Evolutionary conservation across 1,140 invertebrate species (phyloP), one percentile per base, ranked within the genome.

Genomic region (Dolichoris vasculosae): DNA sequence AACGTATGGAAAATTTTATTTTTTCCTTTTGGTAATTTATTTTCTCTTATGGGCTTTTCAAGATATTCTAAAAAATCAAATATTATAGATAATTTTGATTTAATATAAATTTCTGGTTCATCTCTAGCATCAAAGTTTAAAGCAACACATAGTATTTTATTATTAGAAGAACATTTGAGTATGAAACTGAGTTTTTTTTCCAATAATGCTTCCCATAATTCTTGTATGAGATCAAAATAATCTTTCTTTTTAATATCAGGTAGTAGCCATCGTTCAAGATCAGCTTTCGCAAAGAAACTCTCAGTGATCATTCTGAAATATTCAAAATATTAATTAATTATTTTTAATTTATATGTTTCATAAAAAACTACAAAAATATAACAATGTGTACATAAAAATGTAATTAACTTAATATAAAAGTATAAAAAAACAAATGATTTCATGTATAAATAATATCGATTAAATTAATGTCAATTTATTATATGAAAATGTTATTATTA

Each of bases 231-330:
- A 30, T 95, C 94, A 32, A 91, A 92, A 91, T 97, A 97, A 90
- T 97, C 96, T 3, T 92, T 89, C 11, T 93, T 93, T 43, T 93
- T 91, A 30, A 96, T 95, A 46, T 95, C 94, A 23, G 95, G 95
- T 82, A 95, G 95, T 17, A 97, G 88, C 94, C 95, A 97, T 90
- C 95, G 95, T 90, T 97, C 97, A 86, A 98, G 90, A 89, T 98
- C 97, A 0, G 96, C 97, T 92, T 97, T 97, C 87, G 95, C 94
- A 90, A 96, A 97, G 90, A 98, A 98, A 91, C 97, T 97, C 15
- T 95, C 95, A 1, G 96, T 95, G 69, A 97, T 96, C 90, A 97
- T 97, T 40, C 97, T 97, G 90, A 15, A 93, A 92, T 87, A n/a
- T 48, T 35, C 13, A 11, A n/a, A 46, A n/a, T 4, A 46, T 38